These are phyloP conservation scores for Liopterus haemorrhoidalis DNA, from an alignment of 2,888 invertebrate genomes.

Conservation along the genomic window DNA sequence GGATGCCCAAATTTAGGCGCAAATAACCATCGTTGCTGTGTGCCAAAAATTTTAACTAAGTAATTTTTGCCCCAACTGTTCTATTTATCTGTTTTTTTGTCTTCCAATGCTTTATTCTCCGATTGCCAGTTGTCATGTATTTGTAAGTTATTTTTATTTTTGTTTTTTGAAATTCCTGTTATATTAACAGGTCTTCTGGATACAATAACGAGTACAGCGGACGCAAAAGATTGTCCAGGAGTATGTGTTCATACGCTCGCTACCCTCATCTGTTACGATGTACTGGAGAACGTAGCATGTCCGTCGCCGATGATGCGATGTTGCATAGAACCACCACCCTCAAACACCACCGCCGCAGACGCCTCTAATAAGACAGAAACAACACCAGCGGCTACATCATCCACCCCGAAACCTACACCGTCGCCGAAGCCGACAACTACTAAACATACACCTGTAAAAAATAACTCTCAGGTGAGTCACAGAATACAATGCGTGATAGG, in stretches of 20 bases:
- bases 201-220: conserved; percentile 77
- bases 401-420: conserved; percentile 37
- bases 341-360: conserved; percentile 46
- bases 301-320: conserved; percentile 78
- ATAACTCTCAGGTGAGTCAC: too few species aligned
- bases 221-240: conserved; percentile 82
- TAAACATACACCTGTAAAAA: neutral
- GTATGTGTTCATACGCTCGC: conserved; percentile 82
- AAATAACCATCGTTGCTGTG: too few species aligned
- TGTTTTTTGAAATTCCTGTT: conserved; percentile 21
- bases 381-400: conserved; percentile 38
- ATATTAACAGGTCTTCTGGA: conserved; percentile 65
- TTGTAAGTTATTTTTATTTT: neutral
- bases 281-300: conserved; percentile 74
- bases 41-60: too few species aligned
- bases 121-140: conserved; percentile 1
- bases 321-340: conserved; percentile 69
- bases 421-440: conserved; percentile 28
- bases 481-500: neutral
- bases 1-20: neutral
- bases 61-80: too few species aligned
- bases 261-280: conserved; percentile 78
- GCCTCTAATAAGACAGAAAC: conserved; percentile 37
- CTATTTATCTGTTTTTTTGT: neutral
- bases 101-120: neutral